Percentiles rank a stretch among this genome's conserved stretches.
These are phyloP conservation scores for Brachionus calyciflorus DNA, from an alignment of 1,140 invertebrate genomes.

Conservation along the genomic window DNA sequence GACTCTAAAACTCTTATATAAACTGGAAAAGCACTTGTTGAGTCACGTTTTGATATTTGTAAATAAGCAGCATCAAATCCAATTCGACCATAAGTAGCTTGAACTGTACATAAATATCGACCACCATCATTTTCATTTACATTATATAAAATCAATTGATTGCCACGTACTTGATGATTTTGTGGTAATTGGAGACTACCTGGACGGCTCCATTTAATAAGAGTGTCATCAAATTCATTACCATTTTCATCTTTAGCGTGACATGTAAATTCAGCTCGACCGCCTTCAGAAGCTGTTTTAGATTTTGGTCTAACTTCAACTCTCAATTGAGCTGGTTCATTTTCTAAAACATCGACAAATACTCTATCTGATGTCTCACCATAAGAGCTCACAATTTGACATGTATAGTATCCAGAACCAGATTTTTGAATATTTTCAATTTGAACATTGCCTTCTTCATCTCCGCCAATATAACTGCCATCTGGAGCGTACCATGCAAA, in stretches of 20 bases:
- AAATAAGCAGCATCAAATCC: slow-evolving; percentile 38
- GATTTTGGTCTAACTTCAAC: slow-evolving; percentile 34
- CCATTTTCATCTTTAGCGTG: slow-evolving; percentile 1
- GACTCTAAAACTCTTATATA: slow-evolving; percentile 31
- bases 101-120: slow-evolving; percentile 21
- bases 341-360: not conserved
- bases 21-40: slow-evolving; percentile 10
- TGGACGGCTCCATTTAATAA: slow-evolving; percentile 12
- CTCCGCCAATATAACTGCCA: slow-evolving; percentile 8
- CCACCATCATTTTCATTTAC: not conserved
- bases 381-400: not conserved
- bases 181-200: not conserved
- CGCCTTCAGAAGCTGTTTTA: slow-evolving; percentile 25
- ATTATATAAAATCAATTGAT: not conserved
- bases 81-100: slow-evolving; percentile 12
- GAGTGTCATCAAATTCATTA: not conserved
- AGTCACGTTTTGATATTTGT: slow-evolving; percentile 11
- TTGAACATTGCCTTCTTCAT: slow-evolving; percentile 2
- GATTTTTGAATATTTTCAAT: slow-evolving; percentile 10
- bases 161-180: slow-evolving; percentile 2
- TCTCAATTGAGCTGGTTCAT: not conserved
- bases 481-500: not conserved
- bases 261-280: not conserved
- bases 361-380: not conserved
- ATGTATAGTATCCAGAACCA: slow-evolving; percentile 5